These are phyloP conservation scores for Pantala flavescens DNA, from an alignment of 1,140 invertebrate genomes.

Conservation along the genomic window DNA sequence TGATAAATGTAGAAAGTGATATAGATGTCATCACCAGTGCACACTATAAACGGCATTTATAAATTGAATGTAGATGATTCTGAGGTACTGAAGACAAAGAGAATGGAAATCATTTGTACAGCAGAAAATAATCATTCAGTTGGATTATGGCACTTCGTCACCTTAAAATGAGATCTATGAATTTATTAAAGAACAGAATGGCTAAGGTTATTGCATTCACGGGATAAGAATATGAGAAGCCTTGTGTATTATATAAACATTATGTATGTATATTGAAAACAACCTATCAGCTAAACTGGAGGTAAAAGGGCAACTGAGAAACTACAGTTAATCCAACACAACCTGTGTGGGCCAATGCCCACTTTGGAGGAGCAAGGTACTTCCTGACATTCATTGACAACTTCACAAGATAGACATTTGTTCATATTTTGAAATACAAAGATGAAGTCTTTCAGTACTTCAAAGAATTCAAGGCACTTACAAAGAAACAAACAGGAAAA, in stretches of 20 bases:
- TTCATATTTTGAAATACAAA: constrained; percentile 35
- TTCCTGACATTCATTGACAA: constrained; percentile 38
- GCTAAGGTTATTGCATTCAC: not conserved
- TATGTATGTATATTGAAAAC: constrained; percentile 20
- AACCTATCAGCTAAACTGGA: constrained; percentile 14
- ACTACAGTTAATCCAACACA: constrained; percentile 31
- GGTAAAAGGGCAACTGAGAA: constrained; percentile 18
- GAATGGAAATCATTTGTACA: no score
- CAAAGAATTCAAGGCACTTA: constrained; percentile 27
- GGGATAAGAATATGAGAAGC: not conserved
- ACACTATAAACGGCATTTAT: no score
- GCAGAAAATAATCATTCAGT: no score
- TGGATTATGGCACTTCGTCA: not conserved
- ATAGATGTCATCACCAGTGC: no score
- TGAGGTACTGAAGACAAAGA: no score
- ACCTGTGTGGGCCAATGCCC: constrained; percentile 36
- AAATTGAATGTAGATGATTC: no score
- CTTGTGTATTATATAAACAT: not conserved
- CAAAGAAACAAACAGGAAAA: constrained; percentile 29
- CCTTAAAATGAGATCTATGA: not conserved
- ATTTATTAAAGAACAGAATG: not conserved
- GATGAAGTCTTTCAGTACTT: constrained; percentile 31
- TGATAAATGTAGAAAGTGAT: no score
- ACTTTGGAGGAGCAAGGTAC: constrained; percentile 31
- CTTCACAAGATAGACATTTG: constrained; percentile 30